Conservation (phyloP, 2,888 invertebrate species). For the Nymphalis urticae region DNA sequence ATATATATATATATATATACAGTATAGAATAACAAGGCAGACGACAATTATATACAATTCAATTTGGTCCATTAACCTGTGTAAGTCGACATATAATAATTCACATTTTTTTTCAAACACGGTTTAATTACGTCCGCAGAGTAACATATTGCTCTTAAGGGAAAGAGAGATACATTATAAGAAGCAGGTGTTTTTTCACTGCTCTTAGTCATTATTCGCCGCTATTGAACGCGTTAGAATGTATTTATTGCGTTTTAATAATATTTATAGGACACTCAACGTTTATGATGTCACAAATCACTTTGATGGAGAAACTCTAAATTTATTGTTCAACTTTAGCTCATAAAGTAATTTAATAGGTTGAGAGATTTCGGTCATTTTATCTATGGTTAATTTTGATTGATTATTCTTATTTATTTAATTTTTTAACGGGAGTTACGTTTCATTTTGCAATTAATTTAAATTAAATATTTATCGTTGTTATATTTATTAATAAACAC, state of each 20-base stretch:
- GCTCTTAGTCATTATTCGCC: constrained; percentile 30
- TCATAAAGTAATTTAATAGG: constrained; percentile 17
- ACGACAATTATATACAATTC: no score
- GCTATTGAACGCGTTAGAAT: not conserved
- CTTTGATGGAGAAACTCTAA: constrained; percentile 19
- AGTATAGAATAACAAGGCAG: no score
- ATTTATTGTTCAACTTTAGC: constrained; percentile 23
- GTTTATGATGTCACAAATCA: constrained; percentile 36
- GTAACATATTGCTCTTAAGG: not conserved
- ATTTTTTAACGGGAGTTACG: not conserved
- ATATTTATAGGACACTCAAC: constrained; percentile 41
- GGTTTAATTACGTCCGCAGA: not conserved
- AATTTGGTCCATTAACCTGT: no score
- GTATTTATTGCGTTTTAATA: constrained; percentile 44
- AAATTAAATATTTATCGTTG: no score
- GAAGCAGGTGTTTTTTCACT: constrained; percentile 35
- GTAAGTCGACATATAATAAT: not conserved
- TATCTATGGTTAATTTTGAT: constrained; percentile 20
- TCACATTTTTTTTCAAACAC: not conserved
- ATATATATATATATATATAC: no score
- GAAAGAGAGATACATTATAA: constrained; percentile 16
- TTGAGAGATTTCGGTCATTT: constrained; percentile 15
- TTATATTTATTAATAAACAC: no score
- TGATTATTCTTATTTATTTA: constrained; percentile 5
- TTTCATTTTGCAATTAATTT: no score